Base-by-base conservation (phyloP, 2,113 vertebrate species). In the Datnioides undecimradiatus region DNA sequence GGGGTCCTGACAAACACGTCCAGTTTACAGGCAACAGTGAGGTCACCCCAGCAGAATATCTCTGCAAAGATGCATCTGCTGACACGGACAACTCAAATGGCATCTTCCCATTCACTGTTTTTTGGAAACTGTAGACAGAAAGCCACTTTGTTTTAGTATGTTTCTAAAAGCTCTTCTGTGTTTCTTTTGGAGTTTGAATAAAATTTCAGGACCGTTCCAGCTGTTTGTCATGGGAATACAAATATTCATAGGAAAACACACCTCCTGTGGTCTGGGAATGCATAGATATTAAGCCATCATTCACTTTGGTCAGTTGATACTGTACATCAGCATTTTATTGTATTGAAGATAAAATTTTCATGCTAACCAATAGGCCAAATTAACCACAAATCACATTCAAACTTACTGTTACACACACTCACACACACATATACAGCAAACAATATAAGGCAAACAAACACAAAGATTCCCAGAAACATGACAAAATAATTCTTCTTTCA, bases 11-110 rank as follows among this genome's bases (percentile, higher is more conserved):
- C 85, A 91, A 88, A 84, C 86, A 90, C 63, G 17, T 40, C 76
- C 52, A 87, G 84, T 90, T 87, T 90, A 90, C 79, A 85, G 81
- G 84, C 86, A 87, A 80, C 69, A 62, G 64, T 60, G 83, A 90
- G 79, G 70, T 83, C 80, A 52, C 33, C 43, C 21, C 40, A 8
- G 41, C 63, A 54, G 49, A 70, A 58, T 57, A 82, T 60, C 40
- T 73, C 63, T 46, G 55, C 63, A 62, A 49, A 58, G 23, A 68
- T 1, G 27, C 65, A 40, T 87, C 69, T 72, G 76, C 51, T 27
- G 63, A 64, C 5, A 1, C 0, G 41, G 45, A 77, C 0, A 6
- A 12, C 29, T 51, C 10, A 13, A 60, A 49, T n/a, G 13, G 2
- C 27, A 68, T 46, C 1, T 52, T 29, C 0, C 10, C 38, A 10